Evolutionary conservation across 92 coral and sea anemone species (phyloP).

Genomic region (Micromussa lordhowensis): DNA sequence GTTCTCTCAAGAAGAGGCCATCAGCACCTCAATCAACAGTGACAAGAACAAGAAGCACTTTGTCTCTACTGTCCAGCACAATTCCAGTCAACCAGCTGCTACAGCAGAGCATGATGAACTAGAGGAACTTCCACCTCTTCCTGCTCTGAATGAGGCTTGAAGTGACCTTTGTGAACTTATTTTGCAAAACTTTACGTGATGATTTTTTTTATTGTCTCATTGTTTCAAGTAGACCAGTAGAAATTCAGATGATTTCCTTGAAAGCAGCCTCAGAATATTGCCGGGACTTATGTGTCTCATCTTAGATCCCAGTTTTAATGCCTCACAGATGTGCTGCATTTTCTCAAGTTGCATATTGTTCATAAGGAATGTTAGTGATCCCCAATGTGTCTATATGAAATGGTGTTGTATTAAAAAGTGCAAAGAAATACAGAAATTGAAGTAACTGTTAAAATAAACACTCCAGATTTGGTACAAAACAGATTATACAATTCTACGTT

Average conservation of each 20-base stretch:
- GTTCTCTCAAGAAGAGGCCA: no score
- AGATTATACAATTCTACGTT: no score
- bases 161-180: constrained; percentile 3
- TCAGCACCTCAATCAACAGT: no score
- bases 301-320: constrained; percentile 10
- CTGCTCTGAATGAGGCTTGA: no score
- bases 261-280: constrained; percentile 3
- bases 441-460: no score
- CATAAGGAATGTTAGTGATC: neutral
- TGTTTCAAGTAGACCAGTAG: constrained; percentile 14
- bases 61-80: no score
- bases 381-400: neutral
- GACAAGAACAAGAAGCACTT: no score
- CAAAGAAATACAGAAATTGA: neutral
- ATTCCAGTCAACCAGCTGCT: no score
- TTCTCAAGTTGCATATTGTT: neutral
- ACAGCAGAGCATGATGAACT: no score
- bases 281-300: constrained; percentile 7
- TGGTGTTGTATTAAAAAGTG: constrained; percentile 4
- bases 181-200: neutral
- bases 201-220: neutral
- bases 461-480: no score
- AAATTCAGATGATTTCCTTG: neutral
- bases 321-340: constrained; percentile 15
- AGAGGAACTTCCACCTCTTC: no score